Percentiles rank a stretch among this genome's conserved stretches.
Evolutionary conservation across 2,113 vertebrate species (phyloP).

Genomic region (Pluvialis apricaria): DNA sequence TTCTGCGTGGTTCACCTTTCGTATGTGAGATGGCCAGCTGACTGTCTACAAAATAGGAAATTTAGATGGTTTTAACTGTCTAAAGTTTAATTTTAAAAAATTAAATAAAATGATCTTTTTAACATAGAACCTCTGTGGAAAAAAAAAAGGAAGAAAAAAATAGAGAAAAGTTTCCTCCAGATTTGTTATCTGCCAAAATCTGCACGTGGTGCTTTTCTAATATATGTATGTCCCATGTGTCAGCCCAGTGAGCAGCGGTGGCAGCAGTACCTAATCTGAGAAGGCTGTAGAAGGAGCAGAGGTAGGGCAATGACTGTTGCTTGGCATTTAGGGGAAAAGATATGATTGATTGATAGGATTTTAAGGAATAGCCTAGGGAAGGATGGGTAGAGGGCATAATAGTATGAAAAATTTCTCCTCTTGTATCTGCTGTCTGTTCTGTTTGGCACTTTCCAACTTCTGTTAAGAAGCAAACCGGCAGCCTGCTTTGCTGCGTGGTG

Average conservation of each 20-base stretch:
- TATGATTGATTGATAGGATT: not conserved
- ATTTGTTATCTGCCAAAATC: not conserved
- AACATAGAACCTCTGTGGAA: not conserved
- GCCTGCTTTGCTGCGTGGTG: not conserved
- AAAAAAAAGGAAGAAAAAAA: not conserved
- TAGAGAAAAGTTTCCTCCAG: not conserved
- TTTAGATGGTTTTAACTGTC: not conserved
- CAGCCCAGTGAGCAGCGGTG: not conserved
- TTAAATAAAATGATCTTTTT: not conserved
- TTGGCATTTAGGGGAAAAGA: not conserved
- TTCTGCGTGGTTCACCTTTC: not conserved
- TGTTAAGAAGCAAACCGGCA: not conserved
- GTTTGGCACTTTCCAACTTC: not conserved
- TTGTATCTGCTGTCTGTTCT: not conserved
- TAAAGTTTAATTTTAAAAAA: not conserved
- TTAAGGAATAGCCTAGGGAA: not conserved
- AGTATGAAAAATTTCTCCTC: not conserved
- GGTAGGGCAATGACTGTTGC: not conserved
- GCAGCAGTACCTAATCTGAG: not conserved
- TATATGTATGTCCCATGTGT: fast-evolving
- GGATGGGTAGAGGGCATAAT: not conserved
- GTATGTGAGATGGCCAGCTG: not conserved
- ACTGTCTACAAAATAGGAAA: not conserved
- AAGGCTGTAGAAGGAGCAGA: not conserved
- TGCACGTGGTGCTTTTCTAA: not conserved